A percentile compares a stretch with the other conserved stretches of the same genome.
phyloP scores from a whole-genome alignment of 2,888 invertebrate species.

The Eudemis profundana region DNA sequence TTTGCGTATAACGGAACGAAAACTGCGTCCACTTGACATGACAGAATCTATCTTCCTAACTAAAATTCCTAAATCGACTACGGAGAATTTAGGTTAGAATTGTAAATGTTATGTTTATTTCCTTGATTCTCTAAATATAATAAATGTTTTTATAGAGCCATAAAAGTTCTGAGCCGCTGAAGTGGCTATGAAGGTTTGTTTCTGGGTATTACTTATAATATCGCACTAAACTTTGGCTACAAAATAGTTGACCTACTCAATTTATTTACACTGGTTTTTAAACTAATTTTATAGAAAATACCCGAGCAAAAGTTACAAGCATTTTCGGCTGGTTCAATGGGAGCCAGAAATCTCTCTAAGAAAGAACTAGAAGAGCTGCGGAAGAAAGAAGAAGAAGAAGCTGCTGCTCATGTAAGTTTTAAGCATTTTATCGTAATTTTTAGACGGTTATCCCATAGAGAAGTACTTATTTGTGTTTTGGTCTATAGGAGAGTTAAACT shows the following conservation, averaged over 20 bases:
- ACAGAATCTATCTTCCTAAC: not conserved
- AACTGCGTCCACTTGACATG: constrained; percentile 12
- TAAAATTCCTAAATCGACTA: not conserved
- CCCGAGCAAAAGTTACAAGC: constrained; percentile 86
- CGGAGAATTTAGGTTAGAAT: constrained; percentile 13
- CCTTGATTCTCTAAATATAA: not conserved
- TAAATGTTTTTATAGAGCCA: constrained; percentile 4
- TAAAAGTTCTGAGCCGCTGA: not conserved
- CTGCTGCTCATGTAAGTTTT: constrained; percentile 95
- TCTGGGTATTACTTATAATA: not conserved
- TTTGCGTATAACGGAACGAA: constrained; percentile 14
- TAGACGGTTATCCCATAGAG: no score
- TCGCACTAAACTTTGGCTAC: not conserved
- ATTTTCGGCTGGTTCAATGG: constrained; percentile 89
- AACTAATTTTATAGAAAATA: constrained; percentile 74
- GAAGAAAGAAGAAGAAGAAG: constrained; percentile 95
- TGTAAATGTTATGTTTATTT: not conserved
- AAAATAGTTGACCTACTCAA: constrained; percentile 3
- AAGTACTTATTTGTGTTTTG: no score
- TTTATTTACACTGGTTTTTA: not conserved
- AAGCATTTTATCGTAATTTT: no score
- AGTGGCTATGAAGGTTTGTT: constrained; percentile 37
- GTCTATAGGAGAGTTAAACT: no score
- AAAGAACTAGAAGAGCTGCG: constrained; percentile 93
- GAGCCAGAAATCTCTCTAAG: constrained; percentile 89